Evolutionary conservation across 2,113 vertebrate species (phyloP).

Genomic region (Brienomyrus brachyistius): DNA sequence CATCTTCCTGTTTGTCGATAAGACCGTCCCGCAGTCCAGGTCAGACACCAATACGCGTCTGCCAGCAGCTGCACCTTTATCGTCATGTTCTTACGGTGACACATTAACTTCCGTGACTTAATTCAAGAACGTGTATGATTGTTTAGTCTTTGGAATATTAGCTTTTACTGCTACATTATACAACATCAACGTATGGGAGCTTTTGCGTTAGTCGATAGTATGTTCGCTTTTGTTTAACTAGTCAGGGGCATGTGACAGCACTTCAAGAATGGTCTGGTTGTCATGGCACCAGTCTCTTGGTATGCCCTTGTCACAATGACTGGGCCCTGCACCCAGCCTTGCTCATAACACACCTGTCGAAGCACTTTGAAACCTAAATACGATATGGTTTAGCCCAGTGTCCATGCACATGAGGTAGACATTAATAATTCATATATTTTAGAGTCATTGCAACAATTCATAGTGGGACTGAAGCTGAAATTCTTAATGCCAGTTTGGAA

Average conservation of each 20-base stretch:
- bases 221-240: not conserved
- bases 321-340: not conserved
- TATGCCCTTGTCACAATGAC: not conserved
- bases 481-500: not conserved
- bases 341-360: not conserved
- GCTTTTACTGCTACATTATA: not conserved
- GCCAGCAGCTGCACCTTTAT: not conserved
- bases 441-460: not conserved
- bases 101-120: not conserved
- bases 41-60: slow-evolving; percentile 43
- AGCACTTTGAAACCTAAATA: not conserved
- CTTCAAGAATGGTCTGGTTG: not conserved
- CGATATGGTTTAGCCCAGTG: not conserved
- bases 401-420: not conserved
- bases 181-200: not conserved
- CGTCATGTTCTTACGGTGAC: slow-evolving; percentile 9
- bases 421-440: not conserved
- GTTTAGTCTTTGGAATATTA: not conserved
- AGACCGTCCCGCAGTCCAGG: slow-evolving; percentile 98
- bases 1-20: slow-evolving; percentile 98
- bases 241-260: not conserved
- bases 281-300: not conserved
- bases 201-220: not conserved
- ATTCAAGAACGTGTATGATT: not conserved
- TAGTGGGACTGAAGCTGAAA: not conserved